Percentiles rank a stretch among this genome's conserved stretches.
Conservation (phyloP, 2,888 invertebrate genomes). For the Caenorhabditis zanzibari region DNA sequence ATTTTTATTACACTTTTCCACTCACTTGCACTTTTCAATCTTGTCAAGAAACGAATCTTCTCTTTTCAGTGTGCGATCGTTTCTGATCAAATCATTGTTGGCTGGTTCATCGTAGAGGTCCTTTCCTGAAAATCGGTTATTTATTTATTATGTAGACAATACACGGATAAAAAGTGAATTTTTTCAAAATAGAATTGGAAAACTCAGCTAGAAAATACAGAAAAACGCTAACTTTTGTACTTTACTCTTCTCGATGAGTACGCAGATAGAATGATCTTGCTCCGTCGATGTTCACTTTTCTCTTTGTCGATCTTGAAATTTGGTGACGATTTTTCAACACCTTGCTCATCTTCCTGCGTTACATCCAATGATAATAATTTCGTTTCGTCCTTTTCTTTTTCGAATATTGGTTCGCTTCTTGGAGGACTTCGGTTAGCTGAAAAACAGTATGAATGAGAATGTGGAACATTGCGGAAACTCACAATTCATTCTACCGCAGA, state of each 20-base stretch:
- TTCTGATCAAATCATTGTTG: slow-evolving; percentile 35
- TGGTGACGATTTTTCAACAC: background rate
- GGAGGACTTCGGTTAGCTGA: slow-evolving; percentile 12
- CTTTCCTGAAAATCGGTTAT: slow-evolving; percentile 1
- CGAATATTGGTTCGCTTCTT: background rate
- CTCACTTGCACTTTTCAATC: slow-evolving; percentile 60
- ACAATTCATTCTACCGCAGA: too few species aligned
- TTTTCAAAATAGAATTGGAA: too few species aligned
- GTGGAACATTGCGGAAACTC: too few species aligned
- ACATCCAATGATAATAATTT: background rate
- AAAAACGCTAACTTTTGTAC: slow-evolving; percentile 38
- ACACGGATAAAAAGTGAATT: too few species aligned
- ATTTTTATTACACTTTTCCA: background rate
- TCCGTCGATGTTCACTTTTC: background rate
- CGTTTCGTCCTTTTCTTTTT: background rate
- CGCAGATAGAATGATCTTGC: slow-evolving; percentile 13
- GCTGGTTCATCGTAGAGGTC: slow-evolving; percentile 25
- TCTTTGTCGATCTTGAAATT: slow-evolving; percentile 31
- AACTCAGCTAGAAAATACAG: background rate
- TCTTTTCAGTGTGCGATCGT: slow-evolving; percentile 59
- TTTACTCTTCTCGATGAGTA: slow-evolving; percentile 46
- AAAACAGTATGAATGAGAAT: background rate
- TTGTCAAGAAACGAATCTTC: slow-evolving; percentile 63
- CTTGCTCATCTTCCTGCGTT: slow-evolving; percentile 10
- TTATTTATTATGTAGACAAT: too few species aligned